Evolutionary conservation across 2,888 invertebrate genomes (phyloP).

Genomic region (Agrochola circellaris): DNA sequence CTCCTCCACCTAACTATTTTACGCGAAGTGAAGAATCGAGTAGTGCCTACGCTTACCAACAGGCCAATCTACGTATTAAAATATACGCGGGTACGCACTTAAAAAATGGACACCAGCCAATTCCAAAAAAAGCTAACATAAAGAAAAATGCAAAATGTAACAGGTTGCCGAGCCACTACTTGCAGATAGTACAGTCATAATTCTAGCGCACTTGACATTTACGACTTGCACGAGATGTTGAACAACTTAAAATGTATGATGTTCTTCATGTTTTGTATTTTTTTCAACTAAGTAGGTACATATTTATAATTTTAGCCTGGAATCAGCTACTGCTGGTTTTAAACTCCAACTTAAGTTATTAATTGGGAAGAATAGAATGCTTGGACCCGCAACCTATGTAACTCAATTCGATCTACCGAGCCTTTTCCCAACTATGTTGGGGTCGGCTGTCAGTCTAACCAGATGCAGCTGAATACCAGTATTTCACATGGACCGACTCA

Average conservation of each 20-base stretch:
- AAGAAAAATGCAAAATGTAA: conserved; percentile 30
- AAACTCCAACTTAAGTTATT: too few species aligned
- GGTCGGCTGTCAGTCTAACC: too few species aligned
- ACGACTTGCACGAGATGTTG: conserved; percentile 4
- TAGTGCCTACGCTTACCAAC: not conserved
- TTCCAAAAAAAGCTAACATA: not conserved
- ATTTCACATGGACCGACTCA: too few species aligned
- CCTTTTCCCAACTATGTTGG: too few species aligned
- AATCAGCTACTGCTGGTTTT: not conserved
- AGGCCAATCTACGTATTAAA: not conserved
- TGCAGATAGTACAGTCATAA: not conserved
- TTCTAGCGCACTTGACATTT: conserved; percentile 12
- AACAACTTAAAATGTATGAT: not conserved
- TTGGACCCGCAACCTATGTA: not conserved
- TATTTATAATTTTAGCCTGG: not conserved
- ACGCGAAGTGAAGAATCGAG: not conserved
- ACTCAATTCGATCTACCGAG: not conserved
- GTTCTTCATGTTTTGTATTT: not conserved
- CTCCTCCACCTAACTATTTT: not conserved
- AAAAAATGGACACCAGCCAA: conserved; percentile 5
- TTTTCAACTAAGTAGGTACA: not conserved
- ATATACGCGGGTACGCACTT: too few species aligned
- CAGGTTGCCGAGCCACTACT: conserved; percentile 7
- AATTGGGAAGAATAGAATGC: too few species aligned
- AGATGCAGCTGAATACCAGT: too few species aligned